Conservation (phyloP, 2,113 vertebrate species). For the Urocynchramus pylzowi region DNA sequence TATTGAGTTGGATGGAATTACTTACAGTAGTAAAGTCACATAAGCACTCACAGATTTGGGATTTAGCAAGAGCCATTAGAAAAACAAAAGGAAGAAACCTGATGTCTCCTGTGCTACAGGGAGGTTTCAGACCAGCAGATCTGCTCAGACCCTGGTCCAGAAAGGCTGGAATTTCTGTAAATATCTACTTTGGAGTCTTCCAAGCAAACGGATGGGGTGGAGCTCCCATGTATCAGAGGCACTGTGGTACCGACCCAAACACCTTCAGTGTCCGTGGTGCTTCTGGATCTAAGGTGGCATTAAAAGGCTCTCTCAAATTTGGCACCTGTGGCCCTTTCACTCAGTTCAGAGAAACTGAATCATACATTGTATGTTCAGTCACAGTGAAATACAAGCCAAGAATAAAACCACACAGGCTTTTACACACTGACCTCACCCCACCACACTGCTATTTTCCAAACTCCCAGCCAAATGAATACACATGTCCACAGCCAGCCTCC, state of each 20-base stretch:
- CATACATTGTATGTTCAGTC: background rate
- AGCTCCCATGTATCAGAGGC: background rate
- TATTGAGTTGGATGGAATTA: slow-evolving; percentile 23
- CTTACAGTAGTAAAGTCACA: background rate
- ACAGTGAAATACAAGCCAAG: background rate
- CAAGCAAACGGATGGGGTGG: background rate
- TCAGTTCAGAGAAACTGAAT: background rate
- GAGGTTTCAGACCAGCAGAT: background rate
- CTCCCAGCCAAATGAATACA: background rate
- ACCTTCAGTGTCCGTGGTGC: background rate
- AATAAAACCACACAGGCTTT: slow-evolving; percentile 6
- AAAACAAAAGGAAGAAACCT: background rate
- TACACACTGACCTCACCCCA: background rate
- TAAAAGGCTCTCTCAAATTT: background rate
- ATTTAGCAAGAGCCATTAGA: background rate
- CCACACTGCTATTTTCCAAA: slow-evolving; percentile 18
- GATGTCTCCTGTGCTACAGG: background rate
- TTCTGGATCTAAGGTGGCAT: background rate
- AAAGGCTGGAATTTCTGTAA: background rate
- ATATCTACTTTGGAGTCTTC: background rate
- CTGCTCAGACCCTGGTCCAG: background rate
- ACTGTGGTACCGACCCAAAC: background rate
- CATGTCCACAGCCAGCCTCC: background rate
- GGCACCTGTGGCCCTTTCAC: background rate
- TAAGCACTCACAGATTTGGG: background rate